Base-by-base conservation (phyloP, 1,140 invertebrate species). In the Drosophila tropicalis region DNA sequence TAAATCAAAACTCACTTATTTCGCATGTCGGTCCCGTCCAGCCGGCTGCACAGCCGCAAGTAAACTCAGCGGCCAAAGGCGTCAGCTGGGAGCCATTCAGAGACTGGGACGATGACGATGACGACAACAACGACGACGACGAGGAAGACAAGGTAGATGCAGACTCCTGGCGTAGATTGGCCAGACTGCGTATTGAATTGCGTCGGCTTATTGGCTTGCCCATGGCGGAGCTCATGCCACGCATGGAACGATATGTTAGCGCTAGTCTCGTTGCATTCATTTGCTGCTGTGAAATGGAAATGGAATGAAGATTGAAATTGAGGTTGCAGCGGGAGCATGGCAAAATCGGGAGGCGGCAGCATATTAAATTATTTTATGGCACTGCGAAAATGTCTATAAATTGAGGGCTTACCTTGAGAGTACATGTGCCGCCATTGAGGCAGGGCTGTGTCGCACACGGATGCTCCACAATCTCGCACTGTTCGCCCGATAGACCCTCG, bases 381-480 rank as follows among this genome's bases (percentile, higher is more conserved):
- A 65, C 56, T 64, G 76, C 67, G 61, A 66, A 55, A 25, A 78
- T 70, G 63, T 76, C 73, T 71, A 89, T 89, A 89, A 84, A 81
- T 89, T 61, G 77, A 40, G 40, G 63, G 44, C 70, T 84, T 67
- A 92, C 91, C 87, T 92, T 92, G 64, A 92, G 80, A 25, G 90
- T 89, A 55, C 97, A 98, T 19, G 94, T 96, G 15, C 97, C 96
- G 15, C 97, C 97, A 92, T 99, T 97, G 55, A 95, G 93, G 92
- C 98, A 99, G 0, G 97, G 98, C 74, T 95, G 96, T 54, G 96
- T 96, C 69, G 96, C 96, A 93, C 98, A 99, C 55, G 98, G 97
- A 93, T 99, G 97, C 93, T 96, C 96, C 78, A 97, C 96, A 89
- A 96, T 95, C 93, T 98, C 97, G 93, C 98, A 99, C 85, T 97